Conservation (phyloP, 2,797 vertebrate genomes). For the Gymnodraco acuticeps region DNA sequence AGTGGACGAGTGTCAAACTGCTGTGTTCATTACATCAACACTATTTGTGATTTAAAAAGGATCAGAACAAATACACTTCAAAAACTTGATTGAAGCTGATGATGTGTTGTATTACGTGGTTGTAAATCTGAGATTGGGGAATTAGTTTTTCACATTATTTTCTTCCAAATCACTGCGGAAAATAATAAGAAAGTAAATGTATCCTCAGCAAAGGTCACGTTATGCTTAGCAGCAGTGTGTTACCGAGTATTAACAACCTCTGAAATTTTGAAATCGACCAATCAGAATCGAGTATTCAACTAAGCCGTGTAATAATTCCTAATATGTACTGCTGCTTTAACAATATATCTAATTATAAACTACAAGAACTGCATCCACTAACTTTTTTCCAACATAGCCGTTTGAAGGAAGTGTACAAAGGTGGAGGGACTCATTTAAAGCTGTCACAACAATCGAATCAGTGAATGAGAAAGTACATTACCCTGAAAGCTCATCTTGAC, state of each 20-base stretch:
- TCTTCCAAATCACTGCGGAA: neutral
- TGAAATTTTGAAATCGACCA: no score
- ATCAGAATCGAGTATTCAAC: no score
- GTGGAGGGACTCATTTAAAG: conserved; percentile 38
- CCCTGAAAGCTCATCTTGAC: conserved; percentile 44
- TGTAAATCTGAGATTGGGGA: conserved; percentile 3
- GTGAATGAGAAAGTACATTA: conserved; percentile 24
- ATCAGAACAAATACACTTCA: conserved; percentile 20
- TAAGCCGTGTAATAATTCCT: neutral
- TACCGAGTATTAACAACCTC: no score
- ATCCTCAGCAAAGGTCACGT: neutral
- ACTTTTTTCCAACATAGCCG: neutral
- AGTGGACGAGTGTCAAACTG: conserved; percentile 31
- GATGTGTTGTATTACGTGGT: conserved; percentile 12
- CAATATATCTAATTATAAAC: neutral
- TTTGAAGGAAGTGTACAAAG: neutral
- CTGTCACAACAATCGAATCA: conserved; percentile 46
- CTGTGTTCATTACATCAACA: conserved; percentile 43
- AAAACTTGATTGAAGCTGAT: conserved; percentile 22
- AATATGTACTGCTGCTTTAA: neutral
- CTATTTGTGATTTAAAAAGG: conserved; percentile 43
- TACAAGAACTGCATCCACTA: neutral
- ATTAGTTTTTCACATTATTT: neutral
- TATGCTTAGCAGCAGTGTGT: no score
- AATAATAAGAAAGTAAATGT: neutral